phyloP scores from a whole-genome alignment of 2,797 vertebrate species.

The Syndactyla subalaris region DNA sequence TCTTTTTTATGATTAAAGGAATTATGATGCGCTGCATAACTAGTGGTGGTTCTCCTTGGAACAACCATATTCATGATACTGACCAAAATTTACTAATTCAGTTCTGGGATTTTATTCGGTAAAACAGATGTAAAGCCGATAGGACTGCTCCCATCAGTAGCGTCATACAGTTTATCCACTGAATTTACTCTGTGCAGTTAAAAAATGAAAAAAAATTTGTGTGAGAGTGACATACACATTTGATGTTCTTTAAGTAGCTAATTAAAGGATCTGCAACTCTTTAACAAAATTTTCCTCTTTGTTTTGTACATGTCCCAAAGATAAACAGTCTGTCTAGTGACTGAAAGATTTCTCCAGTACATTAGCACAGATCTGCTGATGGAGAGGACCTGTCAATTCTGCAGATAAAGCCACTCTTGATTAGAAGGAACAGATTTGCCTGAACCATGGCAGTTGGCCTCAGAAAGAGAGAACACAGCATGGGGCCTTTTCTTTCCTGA shows the following conservation, averaged over 20 bases:
- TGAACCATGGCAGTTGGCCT: background rate
- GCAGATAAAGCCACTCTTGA: background rate
- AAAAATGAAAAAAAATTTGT: background rate
- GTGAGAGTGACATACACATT: background rate
- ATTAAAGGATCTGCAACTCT: background rate
- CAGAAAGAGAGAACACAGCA: background rate
- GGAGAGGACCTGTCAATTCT: background rate
- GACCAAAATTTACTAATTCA: background rate
- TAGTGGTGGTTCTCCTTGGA: background rate
- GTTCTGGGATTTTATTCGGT: background rate
- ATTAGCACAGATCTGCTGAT: background rate
- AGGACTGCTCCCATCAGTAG: background rate
- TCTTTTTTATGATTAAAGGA: background rate
- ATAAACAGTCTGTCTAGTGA: background rate
- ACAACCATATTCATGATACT: background rate
- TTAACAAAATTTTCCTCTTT: background rate
- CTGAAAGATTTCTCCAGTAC: background rate
- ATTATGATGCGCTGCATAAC: background rate
- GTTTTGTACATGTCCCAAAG: background rate
- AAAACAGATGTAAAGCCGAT: background rate
- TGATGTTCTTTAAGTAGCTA: background rate
- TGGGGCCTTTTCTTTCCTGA: rapidly evolving
- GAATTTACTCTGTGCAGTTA: background rate
- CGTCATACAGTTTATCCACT: background rate
- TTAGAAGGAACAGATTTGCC: background rate